Conservation (phyloP, 1,140 invertebrate species). For the Heliconius melpomene region DNA sequence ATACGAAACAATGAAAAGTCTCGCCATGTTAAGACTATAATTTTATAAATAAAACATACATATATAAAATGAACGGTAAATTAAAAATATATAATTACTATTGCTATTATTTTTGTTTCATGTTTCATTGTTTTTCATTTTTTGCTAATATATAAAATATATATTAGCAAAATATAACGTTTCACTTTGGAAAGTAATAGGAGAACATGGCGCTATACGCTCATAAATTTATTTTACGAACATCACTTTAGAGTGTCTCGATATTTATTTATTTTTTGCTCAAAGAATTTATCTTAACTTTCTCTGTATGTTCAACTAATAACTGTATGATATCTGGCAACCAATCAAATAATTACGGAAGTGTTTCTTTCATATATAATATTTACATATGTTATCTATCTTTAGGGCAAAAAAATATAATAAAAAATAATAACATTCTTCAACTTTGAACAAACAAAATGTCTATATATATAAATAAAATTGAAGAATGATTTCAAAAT, state of each 20-base stretch:
- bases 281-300: not conserved
- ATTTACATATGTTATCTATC: not conserved
- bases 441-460: not conserved
- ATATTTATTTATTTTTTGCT: slow-evolving; percentile 13
- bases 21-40: too few species aligned
- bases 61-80: too few species aligned
- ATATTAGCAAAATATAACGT: not conserved
- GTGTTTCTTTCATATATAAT: not conserved
- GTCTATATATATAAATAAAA: not conserved
- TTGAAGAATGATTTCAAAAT: too few species aligned
- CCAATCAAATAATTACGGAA: not conserved
- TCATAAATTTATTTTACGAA: slow-evolving; percentile 6
- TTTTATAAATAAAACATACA: too few species aligned
- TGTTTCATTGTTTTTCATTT: not conserved
- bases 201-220: slow-evolving; percentile 1
- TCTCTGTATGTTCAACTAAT: slow-evolving; percentile 1
- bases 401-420: not conserved
- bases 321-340: not conserved
- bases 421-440: not conserved
- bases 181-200: not conserved
- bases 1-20: too few species aligned
- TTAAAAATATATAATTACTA: too few species aligned
- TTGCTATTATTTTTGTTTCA: not conserved
- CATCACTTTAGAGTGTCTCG: not conserved
- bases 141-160: not conserved